phyloP scores from a whole-genome alignment of 2,888 invertebrate species.

The Eumacrocentrus americanus region DNA sequence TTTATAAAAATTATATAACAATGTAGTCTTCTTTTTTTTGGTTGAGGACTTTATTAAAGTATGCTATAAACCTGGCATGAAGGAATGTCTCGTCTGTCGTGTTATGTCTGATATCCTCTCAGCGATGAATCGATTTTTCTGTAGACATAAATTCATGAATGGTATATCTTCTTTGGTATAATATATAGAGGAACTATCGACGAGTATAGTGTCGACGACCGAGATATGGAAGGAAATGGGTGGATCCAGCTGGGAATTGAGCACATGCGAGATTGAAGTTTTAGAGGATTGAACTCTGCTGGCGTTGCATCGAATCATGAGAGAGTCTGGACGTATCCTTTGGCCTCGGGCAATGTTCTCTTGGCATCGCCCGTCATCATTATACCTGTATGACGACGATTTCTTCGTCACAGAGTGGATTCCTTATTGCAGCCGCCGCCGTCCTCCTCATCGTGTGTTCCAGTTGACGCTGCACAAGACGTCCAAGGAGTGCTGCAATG shows the following conservation, averaged over 20 bases:
- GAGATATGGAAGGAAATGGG: not conserved
- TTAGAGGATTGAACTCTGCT: constrained; percentile 26
- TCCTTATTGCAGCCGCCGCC: constrained; percentile 3
- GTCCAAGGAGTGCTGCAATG: not conserved
- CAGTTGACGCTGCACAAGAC: not conserved
- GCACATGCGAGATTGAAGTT: not conserved
- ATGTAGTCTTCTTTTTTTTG: not conserved
- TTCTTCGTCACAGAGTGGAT: constrained; percentile 9
- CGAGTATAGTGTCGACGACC: too few species aligned
- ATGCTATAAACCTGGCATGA: constrained; percentile 11
- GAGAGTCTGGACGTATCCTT: constrained; percentile 14
- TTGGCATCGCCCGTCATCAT: constrained; percentile 25
- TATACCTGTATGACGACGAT: constrained; percentile 21
- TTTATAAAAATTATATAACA: constrained; percentile 25
- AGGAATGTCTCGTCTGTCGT: not conserved
- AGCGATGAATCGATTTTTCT: not conserved
- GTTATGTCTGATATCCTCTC: too few species aligned
- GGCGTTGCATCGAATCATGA: constrained; percentile 30
- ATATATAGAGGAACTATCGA: too few species aligned
- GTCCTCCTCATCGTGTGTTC: not conserved
- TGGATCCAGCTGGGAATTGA: not conserved
- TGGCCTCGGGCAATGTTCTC: constrained; percentile 17
- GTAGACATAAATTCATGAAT: not conserved
- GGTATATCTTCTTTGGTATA: not conserved
- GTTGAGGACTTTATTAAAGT: constrained; percentile 39